Evolutionary conservation across 2,797 vertebrate species (phyloP), one percentile per base, ranked within the genome.

Genomic region (Pangasius krempfi): DNA sequence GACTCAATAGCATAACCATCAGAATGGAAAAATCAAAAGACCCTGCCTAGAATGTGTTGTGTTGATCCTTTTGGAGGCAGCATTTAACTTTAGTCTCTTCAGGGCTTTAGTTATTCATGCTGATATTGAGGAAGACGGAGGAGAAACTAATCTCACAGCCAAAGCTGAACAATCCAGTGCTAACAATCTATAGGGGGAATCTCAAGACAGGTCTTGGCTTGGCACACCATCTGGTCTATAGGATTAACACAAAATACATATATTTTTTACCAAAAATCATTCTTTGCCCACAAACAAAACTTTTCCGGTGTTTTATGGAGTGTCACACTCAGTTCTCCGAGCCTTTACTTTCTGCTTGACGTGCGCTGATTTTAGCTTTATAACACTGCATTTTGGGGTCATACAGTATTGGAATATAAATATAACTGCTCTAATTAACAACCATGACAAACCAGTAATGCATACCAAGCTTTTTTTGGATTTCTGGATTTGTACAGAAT

Each of bases 351-450:
- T 22, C 37, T 73, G 37, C 20, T 72, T 40, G 2, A 72, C 7
- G 68, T 9, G 30, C 1, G 8, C 37, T 4, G 9, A 9, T 72
- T 40, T 44, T 44, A 33, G 13, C 33, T 76, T 50, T 27, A 76
- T 7, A 50, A 7, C 73, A 50, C 44, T 50, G 47, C 44, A 2
- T 13, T 27, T n/a, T 78, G 27, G 47, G 75, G 44, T 52, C 47
- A 1, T 52, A 52, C 25, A 47, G 72, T 25, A 47, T 47, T 75
- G 44, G 22, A 75, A 27, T 47, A 27, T 2, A 47, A 75, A 75
- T 75, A 75, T 75, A 50, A n/a, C 22, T 50, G 73, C 73, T 50
- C 50, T 14, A 76, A 50, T 76, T 50, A 76, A 75, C 37, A 73
- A 76, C 5, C 44, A 50, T 50, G 25, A 50, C 44, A 76, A 16